Evolutionary conservation across 1,140 invertebrate genomes (phyloP).

Genomic region (Philotrypesis tridentata): DNA sequence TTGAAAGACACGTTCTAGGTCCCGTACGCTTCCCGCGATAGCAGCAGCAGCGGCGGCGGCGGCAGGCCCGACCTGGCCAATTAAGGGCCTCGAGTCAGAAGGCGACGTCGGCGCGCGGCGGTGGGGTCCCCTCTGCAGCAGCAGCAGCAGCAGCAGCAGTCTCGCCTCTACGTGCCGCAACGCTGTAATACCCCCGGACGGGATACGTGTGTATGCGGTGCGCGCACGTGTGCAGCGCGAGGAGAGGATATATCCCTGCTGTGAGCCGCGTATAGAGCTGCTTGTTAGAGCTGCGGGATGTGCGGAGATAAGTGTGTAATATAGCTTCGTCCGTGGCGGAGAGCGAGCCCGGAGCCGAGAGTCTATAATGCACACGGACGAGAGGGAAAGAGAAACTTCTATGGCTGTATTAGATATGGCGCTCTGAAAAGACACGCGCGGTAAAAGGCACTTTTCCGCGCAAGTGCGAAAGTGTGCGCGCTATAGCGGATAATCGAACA

Average conservation of each 20-base stretch:
- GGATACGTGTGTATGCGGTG: neutral
- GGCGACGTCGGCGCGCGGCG: no score
- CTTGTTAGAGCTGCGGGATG: neutral
- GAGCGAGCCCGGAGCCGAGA: no score
- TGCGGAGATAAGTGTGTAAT: neutral
- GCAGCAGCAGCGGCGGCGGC: conserved; percentile 33
- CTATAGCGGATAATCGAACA: neutral
- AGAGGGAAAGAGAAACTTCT: neutral
- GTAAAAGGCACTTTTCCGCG: neutral
- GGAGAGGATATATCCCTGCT: neutral
- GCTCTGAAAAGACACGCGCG: conserved; percentile 19
- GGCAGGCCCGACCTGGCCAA: conserved; percentile 63
- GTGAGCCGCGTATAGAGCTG: neutral
- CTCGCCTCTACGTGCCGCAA: neutral
- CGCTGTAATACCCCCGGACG: neutral
- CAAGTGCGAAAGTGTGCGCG: neutral
- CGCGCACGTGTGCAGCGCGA: neutral
- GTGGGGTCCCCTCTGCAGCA: neutral
- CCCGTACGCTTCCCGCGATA: conserved; percentile 65
- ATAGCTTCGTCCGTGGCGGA: no score
- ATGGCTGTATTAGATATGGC: neutral
- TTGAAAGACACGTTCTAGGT: conserved; percentile 59
- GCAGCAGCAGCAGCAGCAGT: no score
- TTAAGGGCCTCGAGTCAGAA: conserved; percentile 57
- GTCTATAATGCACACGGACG: no score